Percentiles rank a stretch among this genome's conserved stretches.
Evolutionary conservation across 23 tunicate genomes (phyloP).

Genomic region (Styela clava): DNA sequence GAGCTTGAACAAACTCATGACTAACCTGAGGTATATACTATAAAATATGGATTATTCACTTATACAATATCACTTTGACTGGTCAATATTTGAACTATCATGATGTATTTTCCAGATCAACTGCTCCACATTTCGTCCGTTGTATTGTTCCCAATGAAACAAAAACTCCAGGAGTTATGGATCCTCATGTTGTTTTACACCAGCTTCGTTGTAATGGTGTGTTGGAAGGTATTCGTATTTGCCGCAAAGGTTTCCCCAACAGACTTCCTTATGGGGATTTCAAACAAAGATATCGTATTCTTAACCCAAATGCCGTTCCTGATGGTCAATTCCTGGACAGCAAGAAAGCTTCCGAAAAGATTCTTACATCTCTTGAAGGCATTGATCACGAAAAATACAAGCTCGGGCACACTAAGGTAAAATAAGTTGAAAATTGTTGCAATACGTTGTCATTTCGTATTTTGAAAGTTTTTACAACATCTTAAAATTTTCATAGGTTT

Average conservation of each 20-base stretch:
- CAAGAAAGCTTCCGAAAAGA: slow-evolving; percentile 94
- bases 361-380: slow-evolving; percentile 69
- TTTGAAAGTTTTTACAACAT: neutral
- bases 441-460: no score
- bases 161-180: slow-evolving; percentile 86
- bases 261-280: slow-evolving; percentile 94
- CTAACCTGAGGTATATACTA: slow-evolving; percentile 79
- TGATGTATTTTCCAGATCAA: slow-evolving; percentile 38
- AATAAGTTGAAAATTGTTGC: no score
- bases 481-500: slow-evolving; percentile 37
- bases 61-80: no score
- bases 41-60: no score
- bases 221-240: slow-evolving; percentile 99
- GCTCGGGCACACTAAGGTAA: slow-evolving; percentile 98
- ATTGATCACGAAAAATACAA: slow-evolving; percentile 83
- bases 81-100: no score
- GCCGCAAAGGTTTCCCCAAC: slow-evolving; percentile 99
- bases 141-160: slow-evolving; percentile 97
- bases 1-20: slow-evolving; percentile 78
- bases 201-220: slow-evolving; percentile 99
- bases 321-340: slow-evolving; percentile 97
- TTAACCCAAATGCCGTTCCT: slow-evolving; percentile 85
- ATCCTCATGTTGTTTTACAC: slow-evolving; percentile 85
- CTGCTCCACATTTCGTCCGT: slow-evolving; percentile 98
- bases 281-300: slow-evolving; percentile 95